Evolutionary conservation across 1,140 invertebrate genomes (phyloP), one percentile per base, ranked within the genome.

Genomic region (Drosophila lowei): DNA sequence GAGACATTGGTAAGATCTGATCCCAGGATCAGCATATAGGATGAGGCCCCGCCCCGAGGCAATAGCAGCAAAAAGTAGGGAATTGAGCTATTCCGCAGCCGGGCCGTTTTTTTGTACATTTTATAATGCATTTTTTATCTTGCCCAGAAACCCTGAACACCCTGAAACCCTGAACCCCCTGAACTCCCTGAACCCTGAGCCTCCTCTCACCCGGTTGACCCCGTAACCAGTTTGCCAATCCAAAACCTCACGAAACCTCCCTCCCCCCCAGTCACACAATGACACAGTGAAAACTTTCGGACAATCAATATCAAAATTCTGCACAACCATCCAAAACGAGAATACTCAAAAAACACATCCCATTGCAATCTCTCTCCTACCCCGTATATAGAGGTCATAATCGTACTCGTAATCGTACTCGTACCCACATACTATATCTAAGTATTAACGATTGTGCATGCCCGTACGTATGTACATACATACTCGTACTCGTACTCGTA

Each of bases 1-100:
- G 90, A 91, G 77, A 90, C 77, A 86, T 88, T 88, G 83, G 83
- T 66, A 85, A 85, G 81, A 85, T 85, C 81, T 85, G 81, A 86
- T 81, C 83, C 49, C 50, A 62, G 38, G 77, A 73, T 66, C 81
- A 80, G 79, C 77, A 80, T 21, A 67, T 72, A 53, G 75, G 66
- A 76, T 79, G 77, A 85, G 81, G 43, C 61, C 56, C 60, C 63
- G 62, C 63, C 64, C 53, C 52, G 11, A 38, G 11, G 46, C 34
- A 68, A 61, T 34, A 54, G 61, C 61, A 44, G 43, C 9, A 50
- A 49, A 42, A 48, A 60, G 21, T 52, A 42, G 34, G 18, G 54
- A 60, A 16, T 18, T 46, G 18, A 60, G 18, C 49, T 43, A 34
- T 18, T 48, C 49, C 9, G 42, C 54, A 58, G 44, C 50, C 61